Conservation (phyloP, 2,113 vertebrate species). For the Myiozetetes cayanensis region DNA sequence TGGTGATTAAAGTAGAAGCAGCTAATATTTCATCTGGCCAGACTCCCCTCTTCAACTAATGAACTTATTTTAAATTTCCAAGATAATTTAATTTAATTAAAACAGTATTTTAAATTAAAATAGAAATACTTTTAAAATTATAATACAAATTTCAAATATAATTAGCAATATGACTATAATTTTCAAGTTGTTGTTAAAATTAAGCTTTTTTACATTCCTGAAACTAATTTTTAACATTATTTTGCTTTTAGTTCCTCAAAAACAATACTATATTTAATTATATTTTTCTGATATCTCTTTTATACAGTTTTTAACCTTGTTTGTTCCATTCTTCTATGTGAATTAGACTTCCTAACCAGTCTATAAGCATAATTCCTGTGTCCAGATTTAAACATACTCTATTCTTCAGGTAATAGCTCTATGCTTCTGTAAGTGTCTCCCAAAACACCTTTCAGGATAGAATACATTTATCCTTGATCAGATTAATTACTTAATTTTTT, state of each 20-base stretch:
- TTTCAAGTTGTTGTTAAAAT: neutral
- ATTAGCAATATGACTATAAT: neutral
- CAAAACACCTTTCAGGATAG: neutral
- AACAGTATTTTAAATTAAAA: neutral
- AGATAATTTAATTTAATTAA: neutral
- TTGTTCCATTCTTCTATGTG: neutral
- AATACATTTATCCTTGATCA: neutral
- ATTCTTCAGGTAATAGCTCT: neutral
- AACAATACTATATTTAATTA: neutral
- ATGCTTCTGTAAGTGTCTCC: neutral
- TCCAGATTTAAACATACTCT: neutral
- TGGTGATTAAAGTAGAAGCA: neutral
- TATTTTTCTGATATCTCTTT: neutral
- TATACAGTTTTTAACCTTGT: neutral
- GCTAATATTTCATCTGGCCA: neutral
- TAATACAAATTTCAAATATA: neutral
- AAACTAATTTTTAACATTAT: neutral
- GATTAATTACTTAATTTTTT: neutral
- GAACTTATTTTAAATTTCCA: neutral
- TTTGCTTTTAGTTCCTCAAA: neutral
- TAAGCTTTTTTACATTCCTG: neutral
- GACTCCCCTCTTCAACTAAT: neutral
- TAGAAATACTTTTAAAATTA: neutral
- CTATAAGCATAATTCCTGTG: neutral
- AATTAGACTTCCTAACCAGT: neutral